phyloP scores from a whole-genome alignment of 2,888 invertebrate species.

The Ariolimax columbianus region DNA sequence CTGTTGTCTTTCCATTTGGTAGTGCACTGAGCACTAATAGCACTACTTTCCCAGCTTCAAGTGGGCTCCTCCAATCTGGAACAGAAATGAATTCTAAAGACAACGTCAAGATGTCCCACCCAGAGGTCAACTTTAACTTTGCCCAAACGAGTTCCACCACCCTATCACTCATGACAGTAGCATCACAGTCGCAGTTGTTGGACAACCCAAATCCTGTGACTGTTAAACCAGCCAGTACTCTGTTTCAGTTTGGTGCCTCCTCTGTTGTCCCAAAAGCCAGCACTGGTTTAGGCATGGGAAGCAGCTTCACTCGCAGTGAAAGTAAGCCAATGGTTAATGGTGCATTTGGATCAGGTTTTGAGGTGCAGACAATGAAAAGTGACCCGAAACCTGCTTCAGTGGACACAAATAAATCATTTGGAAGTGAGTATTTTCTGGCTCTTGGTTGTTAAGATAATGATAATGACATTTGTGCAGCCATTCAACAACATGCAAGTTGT shows the following conservation, averaged over 20 bases:
- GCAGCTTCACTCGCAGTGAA: background rate
- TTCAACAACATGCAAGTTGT: no score
- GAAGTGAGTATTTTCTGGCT: background rate
- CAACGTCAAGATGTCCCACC: background rate
- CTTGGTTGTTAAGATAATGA: no score
- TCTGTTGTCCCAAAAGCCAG: background rate
- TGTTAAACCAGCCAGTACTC: background rate
- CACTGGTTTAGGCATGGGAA: constrained; percentile 39
- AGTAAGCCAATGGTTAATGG: constrained; percentile 38
- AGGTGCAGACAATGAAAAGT: background rate
- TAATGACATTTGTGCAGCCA: no score
- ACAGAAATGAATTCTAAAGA: constrained; percentile 6
- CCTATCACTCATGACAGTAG: background rate
- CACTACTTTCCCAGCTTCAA: background rate
- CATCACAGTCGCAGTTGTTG: background rate
- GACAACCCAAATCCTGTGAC: background rate
- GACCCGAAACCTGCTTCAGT: background rate
- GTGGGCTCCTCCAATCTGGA: background rate
- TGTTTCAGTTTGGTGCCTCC: constrained; percentile 50
- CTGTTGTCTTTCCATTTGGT: constrained; percentile 23
- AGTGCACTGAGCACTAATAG: background rate
- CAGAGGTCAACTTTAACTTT: constrained; percentile 24
- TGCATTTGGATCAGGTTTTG: constrained; percentile 23
- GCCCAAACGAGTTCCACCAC: background rate
- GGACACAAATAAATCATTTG: constrained; percentile 5